Percentiles rank a stretch among this genome's conserved stretches.
Evolutionary conservation across 2,797 vertebrate species (phyloP).

Genomic region (Tapirus indicus): DNA sequence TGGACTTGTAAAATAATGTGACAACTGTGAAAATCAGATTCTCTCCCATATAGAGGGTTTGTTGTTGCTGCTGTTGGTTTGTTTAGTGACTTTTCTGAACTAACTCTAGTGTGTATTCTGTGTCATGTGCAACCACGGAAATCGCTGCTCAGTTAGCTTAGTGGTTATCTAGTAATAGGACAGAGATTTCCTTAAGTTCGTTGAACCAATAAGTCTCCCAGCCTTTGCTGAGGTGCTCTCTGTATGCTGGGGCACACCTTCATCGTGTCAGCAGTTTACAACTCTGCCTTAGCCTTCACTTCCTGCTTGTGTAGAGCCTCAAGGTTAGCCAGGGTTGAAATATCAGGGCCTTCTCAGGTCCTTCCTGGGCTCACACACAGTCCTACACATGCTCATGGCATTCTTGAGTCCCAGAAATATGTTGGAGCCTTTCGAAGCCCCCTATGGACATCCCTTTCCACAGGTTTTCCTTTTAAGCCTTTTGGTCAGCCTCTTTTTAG

Average conservation of each 20-base stretch:
- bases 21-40: neutral
- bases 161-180: neutral
- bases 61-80: neutral
- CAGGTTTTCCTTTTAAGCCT: neutral
- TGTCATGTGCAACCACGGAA: neutral
- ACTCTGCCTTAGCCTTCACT: neutral
- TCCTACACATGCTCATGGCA: neutral
- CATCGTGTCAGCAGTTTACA: neutral
- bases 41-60: neutral
- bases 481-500: neutral
- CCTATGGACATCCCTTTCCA: neutral
- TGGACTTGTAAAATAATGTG: neutral
- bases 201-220: neutral
- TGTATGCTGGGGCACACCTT: neutral
- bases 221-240: neutral
- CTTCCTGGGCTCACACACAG: neutral
- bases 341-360: neutral
- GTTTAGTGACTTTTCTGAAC: neutral
- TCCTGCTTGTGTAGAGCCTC: neutral
- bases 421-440: neutral
- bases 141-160: neutral
- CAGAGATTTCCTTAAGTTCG: neutral
- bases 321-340: neutral
- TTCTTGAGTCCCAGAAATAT: neutral
- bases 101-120: neutral